Evolutionary conservation across 2,797 vertebrate genomes (phyloP).

Genomic region (Selene dorsalis): DNA sequence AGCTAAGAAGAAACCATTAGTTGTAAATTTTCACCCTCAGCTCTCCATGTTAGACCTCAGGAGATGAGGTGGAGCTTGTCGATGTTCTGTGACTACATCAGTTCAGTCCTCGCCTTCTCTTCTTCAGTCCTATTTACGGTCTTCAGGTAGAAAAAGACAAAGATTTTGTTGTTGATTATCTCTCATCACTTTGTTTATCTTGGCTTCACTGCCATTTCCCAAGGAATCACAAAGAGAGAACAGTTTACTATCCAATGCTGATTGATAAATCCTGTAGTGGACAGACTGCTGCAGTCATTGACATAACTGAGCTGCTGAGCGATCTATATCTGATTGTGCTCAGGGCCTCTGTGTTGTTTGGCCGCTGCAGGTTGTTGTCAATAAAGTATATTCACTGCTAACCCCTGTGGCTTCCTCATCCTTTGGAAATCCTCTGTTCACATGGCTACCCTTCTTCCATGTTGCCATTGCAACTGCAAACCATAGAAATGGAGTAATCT

Average conservation of each 20-base stretch:
- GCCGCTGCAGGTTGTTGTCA: conserved; percentile 35
- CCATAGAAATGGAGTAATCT: conserved; percentile 1
- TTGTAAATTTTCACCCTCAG: conserved; percentile 6
- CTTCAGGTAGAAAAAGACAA: conserved; percentile 35
- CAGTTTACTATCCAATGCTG: conserved; percentile 48
- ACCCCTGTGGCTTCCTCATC: conserved; percentile 12
- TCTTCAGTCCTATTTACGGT: conserved; percentile 39
- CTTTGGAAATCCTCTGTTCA: conserved; percentile 40
- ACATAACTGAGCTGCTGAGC: conserved; percentile 50
- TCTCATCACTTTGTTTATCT: conserved; percentile 54
- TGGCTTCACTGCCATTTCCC: conserved; percentile 41
- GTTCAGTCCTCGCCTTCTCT: conserved; percentile 33
- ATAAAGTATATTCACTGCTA: conserved; percentile 33
- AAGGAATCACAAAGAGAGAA: conserved; percentile 34
- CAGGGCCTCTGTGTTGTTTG: conserved; percentile 40
- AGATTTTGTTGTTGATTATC: conserved; percentile 3
- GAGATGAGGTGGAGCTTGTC: conserved; percentile 34
- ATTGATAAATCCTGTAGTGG: conserved; percentile 70
- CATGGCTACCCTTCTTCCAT: conserved; percentile 4
- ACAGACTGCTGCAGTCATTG: conserved; percentile 42
- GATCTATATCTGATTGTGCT: conserved; percentile 49
- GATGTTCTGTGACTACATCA: conserved; percentile 44
- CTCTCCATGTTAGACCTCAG: conserved; percentile 25
- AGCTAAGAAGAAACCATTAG: too few species aligned
- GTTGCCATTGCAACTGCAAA: neutral